Base-by-base conservation (phyloP, 2,113 vertebrate species). In the Larimichthys polyactis region DNA sequence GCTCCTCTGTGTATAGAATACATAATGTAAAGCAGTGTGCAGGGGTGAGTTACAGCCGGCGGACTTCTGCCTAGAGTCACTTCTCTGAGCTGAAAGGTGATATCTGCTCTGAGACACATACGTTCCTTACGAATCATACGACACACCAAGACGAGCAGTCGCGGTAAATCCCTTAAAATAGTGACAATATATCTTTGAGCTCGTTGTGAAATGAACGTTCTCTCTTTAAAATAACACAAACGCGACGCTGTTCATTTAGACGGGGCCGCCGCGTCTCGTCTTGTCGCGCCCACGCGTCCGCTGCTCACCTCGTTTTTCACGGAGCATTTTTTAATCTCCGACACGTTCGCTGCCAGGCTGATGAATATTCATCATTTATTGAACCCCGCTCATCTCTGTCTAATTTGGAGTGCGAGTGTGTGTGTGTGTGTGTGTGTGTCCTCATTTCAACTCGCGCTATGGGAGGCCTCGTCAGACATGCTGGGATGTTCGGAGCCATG, bases 291-390 rank as follows among this genome's bases (percentile, higher is more conserved):
- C 20, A 2, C 14, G 46, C 52, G 32, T 69, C 55, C 27, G 55
- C 2, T 59, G 74, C 57, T 79, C 43, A 70, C 57, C 57, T 29
- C 15, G 20, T 69, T 65, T 51, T 59, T 65, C 67, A 72, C 67
- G n/a, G 66, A 8, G 40, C 16, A 3, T 55, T 71, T 67, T 66
- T 10, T 27, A 40, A 68, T 75, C 64, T 72, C 58, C 22, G 67
- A 75, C 82, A 76, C 58, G 22, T 57, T 78, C 63, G 1, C 63
- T 51, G 58, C 49, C 87, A 82, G 64, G 16, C 72, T 27, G 71
- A 79, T 88, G 69, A 87, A 90, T 90, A 89, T 85, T 85, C 81
- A 87, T 70, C 48, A 32, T 65, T 71, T 63, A 52, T 40, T 68
- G 48, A 76, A 55, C 81, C 36, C 62, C 4, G 10, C 17, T n/a